Evolutionary conservation across 2,888 invertebrate species (phyloP), one percentile per base, ranked within the genome.

Genomic region (Phlogophora meticulosa): DNA sequence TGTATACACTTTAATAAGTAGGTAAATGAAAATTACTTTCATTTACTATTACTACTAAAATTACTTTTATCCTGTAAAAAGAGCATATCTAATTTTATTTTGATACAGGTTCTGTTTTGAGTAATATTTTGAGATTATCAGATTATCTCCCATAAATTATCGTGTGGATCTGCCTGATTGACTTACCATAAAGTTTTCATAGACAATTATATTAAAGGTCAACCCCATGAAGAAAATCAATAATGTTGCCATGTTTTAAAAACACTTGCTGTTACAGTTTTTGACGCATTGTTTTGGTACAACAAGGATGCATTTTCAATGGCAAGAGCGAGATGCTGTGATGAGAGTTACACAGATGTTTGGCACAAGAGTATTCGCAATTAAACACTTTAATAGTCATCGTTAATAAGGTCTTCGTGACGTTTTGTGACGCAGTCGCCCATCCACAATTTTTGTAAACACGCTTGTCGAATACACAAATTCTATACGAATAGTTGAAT

Each of bases 391-490:
- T 94, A 92, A 73, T 79, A 82, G 63, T 62, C 15, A 42, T 59
- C 59, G 76, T 72, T 76, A 69, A 74, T 91, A 91, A 88, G 88
- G 91, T 89, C 85, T 84, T 82, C 80, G 80, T 83, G 83, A 85
- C 81, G 85, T 87, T 86, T 86, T 87, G 88, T 90, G 92, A 92
- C 92, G 92, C 91, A 84, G 81, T 80, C 84, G 81, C 76, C 90
- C 93, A 79, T 92, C 92, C 90, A 92, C 90, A 93, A 95, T 95
- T 95, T 95, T 96, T 95, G 95, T 96, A 96, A 96, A 96, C 95
- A 95, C 95, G 95, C 95, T 95, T 95, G 95, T 94, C 93, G 93
- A 95, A 95, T 94, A 93, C 91, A 93, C 91, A 93, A 93, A 92
- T 91, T 93, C 89, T 93, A 92, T 92, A 87, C 80, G 90, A 91